Evolutionary conservation across 2,113 vertebrate genomes (phyloP).

Genomic region (Toxotes chatareus): DNA sequence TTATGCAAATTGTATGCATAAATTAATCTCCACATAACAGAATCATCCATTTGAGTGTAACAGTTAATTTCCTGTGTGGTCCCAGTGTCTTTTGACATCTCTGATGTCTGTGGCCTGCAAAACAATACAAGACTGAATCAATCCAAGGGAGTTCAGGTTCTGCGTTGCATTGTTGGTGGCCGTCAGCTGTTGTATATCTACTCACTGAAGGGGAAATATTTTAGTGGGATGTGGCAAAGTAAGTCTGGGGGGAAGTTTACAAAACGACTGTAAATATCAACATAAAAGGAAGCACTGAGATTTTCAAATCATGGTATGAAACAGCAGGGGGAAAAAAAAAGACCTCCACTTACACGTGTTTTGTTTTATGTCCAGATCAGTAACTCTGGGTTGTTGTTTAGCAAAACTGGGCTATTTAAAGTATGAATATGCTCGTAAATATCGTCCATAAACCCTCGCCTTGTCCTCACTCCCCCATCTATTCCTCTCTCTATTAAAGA

Average conservation of each 20-base stretch:
- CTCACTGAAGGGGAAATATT: conserved; percentile 38
- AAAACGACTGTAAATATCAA: conserved; percentile 49
- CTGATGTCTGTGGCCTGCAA: conserved; percentile 14
- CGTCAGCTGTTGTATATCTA: conserved; percentile 21
- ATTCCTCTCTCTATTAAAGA: conserved; percentile 40
- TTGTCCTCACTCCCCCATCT: not conserved
- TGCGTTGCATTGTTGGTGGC: conserved; percentile 20
- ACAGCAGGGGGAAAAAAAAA: not conserved
- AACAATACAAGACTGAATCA: conserved; percentile 3
- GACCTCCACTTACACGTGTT: conserved; percentile 1
- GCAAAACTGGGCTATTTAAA: conserved; percentile 44
- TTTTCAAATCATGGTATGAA: conserved; percentile 16
- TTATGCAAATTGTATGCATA: conserved; percentile 40
- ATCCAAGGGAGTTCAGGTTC: conserved; percentile 24
- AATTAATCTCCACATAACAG: conserved; percentile 18
- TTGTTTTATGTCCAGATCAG: conserved; percentile 9
- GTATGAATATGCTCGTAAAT: conserved; percentile 53
- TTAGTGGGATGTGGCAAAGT: conserved; percentile 32
- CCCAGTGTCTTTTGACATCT: conserved; percentile 24
- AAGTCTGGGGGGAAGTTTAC: conserved; percentile 25
- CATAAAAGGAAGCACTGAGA: conserved; percentile 24
- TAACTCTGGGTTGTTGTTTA: conserved; percentile 31
- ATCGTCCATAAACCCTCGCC: conserved; percentile 43
- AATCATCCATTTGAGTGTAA: conserved; percentile 14
- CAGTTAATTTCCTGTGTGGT: conserved; percentile 38